These are phyloP conservation scores for Falco naumanni DNA, from an alignment of 2,797 vertebrate species.

Conservation along the genomic window DNA sequence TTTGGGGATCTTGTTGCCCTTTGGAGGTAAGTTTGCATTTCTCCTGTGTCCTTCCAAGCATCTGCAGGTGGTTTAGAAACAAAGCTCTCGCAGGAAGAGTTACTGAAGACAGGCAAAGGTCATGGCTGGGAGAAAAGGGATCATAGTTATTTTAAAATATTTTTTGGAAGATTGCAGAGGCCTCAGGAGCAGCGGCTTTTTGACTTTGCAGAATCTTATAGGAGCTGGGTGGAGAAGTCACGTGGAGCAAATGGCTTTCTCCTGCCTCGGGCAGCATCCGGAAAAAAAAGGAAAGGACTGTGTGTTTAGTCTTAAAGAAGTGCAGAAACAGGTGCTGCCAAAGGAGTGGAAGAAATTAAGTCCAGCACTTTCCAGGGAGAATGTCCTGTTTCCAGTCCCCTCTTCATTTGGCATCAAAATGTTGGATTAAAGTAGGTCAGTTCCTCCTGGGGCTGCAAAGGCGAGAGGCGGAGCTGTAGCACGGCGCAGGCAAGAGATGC, in stretches of 20 bases:
- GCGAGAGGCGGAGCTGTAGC: neutral
- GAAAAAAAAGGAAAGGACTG: neutral
- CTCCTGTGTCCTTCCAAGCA: neutral
- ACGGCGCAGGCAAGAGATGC: neutral
- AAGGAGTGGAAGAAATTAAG: conserved; percentile 9
- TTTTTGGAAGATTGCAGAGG: neutral
- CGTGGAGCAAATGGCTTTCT: neutral
- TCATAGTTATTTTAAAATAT: neutral
- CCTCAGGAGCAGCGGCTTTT: neutral
- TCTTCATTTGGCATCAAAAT: neutral
- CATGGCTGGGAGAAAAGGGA: neutral
- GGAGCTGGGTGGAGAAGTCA: neutral
- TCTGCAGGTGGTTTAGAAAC: neutral
- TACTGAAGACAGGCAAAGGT: neutral
- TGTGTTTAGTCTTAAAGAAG: neutral
- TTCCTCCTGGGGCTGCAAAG: neutral
- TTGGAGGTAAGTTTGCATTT: neutral
- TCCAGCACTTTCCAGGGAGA: neutral
- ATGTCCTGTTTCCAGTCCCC: neutral
- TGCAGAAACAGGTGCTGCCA: conserved; percentile 24
- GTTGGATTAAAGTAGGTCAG: conserved; percentile 28
- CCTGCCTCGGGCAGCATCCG: neutral
- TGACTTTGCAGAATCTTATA: neutral
- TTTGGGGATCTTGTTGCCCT: neutral
- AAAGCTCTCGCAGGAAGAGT: neutral